A percentile compares a stretch with the other conserved stretches of the same genome.
Conservation (phyloP, 2,797 vertebrate species). For the Lacerta agilis region DNA sequence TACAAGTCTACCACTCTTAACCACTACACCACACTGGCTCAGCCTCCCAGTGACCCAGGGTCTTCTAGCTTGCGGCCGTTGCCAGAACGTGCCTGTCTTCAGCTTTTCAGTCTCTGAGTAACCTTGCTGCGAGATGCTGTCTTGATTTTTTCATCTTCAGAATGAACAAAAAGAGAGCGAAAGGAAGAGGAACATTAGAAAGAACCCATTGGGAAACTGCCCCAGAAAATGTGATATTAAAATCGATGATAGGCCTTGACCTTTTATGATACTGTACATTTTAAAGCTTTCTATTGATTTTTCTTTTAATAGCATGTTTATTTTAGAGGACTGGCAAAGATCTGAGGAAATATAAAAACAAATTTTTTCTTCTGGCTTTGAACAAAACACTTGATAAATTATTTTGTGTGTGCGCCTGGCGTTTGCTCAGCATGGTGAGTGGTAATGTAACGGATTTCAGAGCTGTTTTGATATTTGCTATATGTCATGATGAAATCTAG, state of each 20-base stretch:
- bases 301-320: conserved; percentile 81
- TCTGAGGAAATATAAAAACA: conserved; percentile 65
- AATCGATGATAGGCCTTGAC: conserved; percentile 79
- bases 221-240: conserved; percentile 75
- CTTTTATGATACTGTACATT: conserved; percentile 76
- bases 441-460: neutral
- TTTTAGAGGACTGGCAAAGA: conserved; percentile 75
- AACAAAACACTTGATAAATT: conserved; percentile 31
- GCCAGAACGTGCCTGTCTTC: neutral
- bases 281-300: conserved; percentile 79
- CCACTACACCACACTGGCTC: too few relatives aligned
- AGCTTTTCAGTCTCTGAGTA: neutral
- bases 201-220: conserved; percentile 77
- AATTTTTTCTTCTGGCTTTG: conserved; percentile 59
- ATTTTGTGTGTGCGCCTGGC: conserved; percentile 48
- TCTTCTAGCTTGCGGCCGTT: too few relatives aligned
- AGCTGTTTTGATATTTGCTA: neutral
- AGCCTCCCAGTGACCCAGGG: too few relatives aligned
- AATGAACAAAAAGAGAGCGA: conserved; percentile 68
- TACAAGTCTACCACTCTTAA: too few relatives aligned
- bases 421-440: neutral
- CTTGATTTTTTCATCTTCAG: conserved; percentile 34
- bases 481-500: conserved; percentile 6
- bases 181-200: conserved; percentile 75
- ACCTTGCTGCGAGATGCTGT: conserved; percentile 43